These are phyloP conservation scores for Xestia c-nigrum DNA, from an alignment of 2,888 invertebrate genomes.

Conservation along the genomic window DNA sequence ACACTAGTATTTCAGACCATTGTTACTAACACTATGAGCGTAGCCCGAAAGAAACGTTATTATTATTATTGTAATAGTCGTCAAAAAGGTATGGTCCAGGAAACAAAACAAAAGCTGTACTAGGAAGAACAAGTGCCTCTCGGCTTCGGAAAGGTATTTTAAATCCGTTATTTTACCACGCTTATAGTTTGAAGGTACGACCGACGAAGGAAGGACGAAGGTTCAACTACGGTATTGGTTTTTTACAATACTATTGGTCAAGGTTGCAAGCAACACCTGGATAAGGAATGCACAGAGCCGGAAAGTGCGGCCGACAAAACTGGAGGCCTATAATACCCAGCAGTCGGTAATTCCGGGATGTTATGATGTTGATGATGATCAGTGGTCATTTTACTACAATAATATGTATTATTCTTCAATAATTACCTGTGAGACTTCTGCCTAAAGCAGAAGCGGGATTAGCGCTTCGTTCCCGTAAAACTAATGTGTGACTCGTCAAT, in stretches of 20 bases:
- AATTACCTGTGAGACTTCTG: constrained; percentile 87
- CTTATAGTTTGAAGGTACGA: background rate
- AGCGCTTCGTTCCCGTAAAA: constrained; percentile 91
- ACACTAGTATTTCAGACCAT: no score
- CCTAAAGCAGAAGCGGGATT: constrained; percentile 92
- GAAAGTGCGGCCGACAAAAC: no score
- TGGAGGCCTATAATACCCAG: no score
- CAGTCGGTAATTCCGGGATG: no score
- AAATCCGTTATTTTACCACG: background rate
- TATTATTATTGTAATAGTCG: no score
- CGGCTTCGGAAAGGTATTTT: background rate
- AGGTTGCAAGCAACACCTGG: no score
- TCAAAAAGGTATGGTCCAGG: background rate
- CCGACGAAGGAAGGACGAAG: no score
- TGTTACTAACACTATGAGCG: no score
- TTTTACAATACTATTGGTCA: background rate
- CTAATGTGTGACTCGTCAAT: constrained; percentile 90
- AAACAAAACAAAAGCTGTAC: background rate
- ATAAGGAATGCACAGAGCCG: no score
- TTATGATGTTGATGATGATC: no score
- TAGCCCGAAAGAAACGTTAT: no score
- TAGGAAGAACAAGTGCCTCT: background rate
- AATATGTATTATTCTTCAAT: background rate
- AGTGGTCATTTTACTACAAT: background rate
- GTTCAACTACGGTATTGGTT: no score